Conservation (phyloP, 2,113 vertebrate genomes). For the Vulpes vulpes region DNA sequence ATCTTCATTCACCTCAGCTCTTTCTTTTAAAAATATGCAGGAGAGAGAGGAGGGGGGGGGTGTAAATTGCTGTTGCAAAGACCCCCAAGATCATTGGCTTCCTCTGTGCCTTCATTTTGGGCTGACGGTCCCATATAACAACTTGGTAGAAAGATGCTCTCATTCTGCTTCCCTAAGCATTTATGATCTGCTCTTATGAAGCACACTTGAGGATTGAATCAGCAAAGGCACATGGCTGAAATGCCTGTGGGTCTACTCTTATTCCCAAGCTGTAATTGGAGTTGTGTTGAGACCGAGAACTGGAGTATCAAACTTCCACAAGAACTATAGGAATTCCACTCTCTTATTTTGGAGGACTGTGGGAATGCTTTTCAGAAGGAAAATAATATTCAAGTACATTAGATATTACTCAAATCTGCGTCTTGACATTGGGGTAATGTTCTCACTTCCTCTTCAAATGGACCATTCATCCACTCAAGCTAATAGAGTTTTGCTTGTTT, state of each 20-base stretch:
- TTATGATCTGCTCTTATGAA: background rate
- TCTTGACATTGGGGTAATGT: background rate
- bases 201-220: background rate
- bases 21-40: background rate
- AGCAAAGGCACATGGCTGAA: background rate
- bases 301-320: background rate
- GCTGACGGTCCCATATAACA: background rate
- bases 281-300: background rate
- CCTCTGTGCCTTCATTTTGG: background rate
- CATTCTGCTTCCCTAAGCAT: background rate
- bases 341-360: background rate
- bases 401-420: background rate
- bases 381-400: background rate
- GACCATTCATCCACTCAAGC: background rate
- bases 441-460: slow-evolving; percentile 54
- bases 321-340: background rate
- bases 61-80: background rate
- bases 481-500: background rate
- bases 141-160: background rate
- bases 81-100: background rate
- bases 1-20: background rate
- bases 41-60: no score
- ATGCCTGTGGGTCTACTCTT: background rate
- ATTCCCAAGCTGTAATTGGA: background rate
- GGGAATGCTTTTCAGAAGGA: background rate